Percentiles rank a stretch among this genome's conserved stretches.
Conservation (phyloP, 1,140 invertebrate species). For the Catajapyx aquilonaris region DNA sequence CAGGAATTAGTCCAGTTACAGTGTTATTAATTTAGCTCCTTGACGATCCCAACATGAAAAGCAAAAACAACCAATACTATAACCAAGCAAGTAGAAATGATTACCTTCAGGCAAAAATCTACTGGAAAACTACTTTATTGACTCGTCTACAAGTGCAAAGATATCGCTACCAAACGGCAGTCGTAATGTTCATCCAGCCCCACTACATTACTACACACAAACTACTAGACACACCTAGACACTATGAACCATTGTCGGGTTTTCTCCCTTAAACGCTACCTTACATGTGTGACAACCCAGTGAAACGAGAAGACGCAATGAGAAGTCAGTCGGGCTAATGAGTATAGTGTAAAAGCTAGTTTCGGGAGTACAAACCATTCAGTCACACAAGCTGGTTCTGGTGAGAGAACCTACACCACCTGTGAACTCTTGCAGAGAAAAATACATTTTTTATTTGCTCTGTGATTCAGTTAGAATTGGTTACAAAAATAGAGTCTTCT, state of each 20-base stretch:
- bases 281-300: conserved; percentile 12
- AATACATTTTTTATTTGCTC: conserved; percentile 13
- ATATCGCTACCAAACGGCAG: conserved; percentile 10
- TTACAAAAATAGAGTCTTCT: conserved; percentile 14
- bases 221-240: conserved; percentile 12
- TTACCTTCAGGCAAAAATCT: conserved; percentile 3
- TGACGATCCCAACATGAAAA: not conserved
- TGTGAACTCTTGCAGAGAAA: conserved; percentile 10
- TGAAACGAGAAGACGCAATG: conserved; percentile 11
- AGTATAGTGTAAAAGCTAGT: conserved; percentile 3
- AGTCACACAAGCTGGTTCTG: not conserved
- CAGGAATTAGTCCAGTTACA: too few species aligned
- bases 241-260: conserved; percentile 12
- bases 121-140: conserved; percentile 14
- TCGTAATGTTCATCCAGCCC: conserved; percentile 9
- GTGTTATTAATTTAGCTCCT: too few species aligned
- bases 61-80: not conserved
- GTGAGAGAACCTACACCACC: not conserved
- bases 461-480: conserved; percentile 12
- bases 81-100: not conserved
- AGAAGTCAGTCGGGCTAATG: conserved; percentile 4
- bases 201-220: conserved; percentile 9
- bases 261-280: conserved; percentile 8
- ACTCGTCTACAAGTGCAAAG: conserved; percentile 12
- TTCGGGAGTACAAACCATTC: conserved; percentile 2